Evolutionary conservation across 1,140 invertebrate genomes (phyloP).

Genomic region (Drosophila littoralis): DNA sequence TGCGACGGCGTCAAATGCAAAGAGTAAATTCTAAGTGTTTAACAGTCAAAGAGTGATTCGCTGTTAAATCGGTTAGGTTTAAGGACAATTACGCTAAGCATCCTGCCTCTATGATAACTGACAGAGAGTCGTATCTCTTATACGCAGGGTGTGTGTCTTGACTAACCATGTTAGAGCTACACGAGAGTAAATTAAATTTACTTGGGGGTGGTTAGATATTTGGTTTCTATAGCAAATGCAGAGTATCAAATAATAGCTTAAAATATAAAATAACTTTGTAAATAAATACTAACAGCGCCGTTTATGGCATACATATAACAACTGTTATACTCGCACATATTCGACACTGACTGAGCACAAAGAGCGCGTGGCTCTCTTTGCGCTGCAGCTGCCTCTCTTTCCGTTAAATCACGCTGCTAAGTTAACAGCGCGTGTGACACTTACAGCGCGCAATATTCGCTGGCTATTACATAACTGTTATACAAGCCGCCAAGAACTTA

Average conservation of each 20-base stretch:
- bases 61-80: conserved; percentile 13
- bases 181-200: no score
- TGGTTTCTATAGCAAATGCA: no score
- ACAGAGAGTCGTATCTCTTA: conserved; percentile 44
- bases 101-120: conserved; percentile 52
- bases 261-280: background rate
- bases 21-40: conserved; percentile 4
- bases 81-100: conserved; percentile 51
- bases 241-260: background rate
- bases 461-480: conserved; percentile 61
- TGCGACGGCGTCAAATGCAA: conserved; percentile 5
- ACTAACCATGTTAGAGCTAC: conserved; percentile 18
- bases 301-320: conserved; percentile 15
- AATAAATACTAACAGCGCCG: background rate
- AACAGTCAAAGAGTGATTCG: conserved; percentile 16
- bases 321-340: conserved; percentile 11
- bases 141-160: conserved; percentile 37
- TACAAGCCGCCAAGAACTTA: background rate
- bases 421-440: conserved; percentile 1
- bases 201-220: background rate
- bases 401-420: conserved; percentile 15
- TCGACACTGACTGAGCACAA: background rate
- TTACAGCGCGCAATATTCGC: background rate
- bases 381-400: background rate
- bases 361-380: conserved; percentile 6